Evolutionary conservation across 1,140 invertebrate genomes (phyloP), one percentile per base, ranked within the genome.

Genomic region (Hesperophylax magnus): DNA sequence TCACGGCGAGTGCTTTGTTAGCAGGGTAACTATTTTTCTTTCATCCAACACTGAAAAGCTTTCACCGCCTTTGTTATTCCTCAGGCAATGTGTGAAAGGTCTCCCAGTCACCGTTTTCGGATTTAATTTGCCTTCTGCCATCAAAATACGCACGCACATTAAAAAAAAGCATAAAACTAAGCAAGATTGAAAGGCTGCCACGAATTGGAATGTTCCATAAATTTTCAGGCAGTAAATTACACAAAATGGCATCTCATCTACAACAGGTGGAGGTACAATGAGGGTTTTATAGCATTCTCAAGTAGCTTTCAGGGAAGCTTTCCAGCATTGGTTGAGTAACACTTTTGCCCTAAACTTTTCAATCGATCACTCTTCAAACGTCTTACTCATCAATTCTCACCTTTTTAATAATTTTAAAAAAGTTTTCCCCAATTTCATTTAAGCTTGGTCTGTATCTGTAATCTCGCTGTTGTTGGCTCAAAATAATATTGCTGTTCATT

Each of bases 111-210:
- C 61, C 24, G 61, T 65, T 65, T 65, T 65, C 61, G 15, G 24
- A 27, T 24, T 18, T 69, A 47, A 69, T 69, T 69, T 22, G 65
- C 65, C 20, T 69, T 69, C 15, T 47, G 65, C 22, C 34, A 69
- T 69, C 39, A 69, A 69, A 69, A 47, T 47, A 69, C 65, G 65
- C 34, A 69, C 65, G 27, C 65, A 22, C 65, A 69, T 69, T 69
- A 69, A 69, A 69, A 69, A 69, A 69, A 69, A 34, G 65, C 65
- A 69, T 69, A 69, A 69, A 69, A 69, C 65, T 69, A 69, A 69
- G 65, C 65, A 69, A 69, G 65, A 69, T 69, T 69, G 65, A 69
- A 69, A 69, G 65, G 61, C 34, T 69, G 17, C 65, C 34, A 24
- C 27, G 65, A 69, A 69, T 69, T 15, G 65, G 34, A 69, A 69